phyloP scores from a whole-genome alignment of 2,888 invertebrate genomes.

The Celastrina argiolus region DNA sequence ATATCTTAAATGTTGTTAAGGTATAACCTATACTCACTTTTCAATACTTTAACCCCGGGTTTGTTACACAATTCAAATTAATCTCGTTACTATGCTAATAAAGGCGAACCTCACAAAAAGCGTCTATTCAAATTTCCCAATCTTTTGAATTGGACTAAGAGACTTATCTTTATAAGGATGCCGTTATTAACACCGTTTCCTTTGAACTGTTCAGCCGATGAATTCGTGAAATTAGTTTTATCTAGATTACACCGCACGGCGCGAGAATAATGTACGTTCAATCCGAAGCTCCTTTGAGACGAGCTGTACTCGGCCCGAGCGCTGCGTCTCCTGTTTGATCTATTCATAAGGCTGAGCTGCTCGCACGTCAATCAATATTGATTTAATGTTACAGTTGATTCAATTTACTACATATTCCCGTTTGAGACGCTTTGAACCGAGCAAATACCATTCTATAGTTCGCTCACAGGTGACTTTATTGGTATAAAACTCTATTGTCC shows the following conservation, averaged over 20 bases:
- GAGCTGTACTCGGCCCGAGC: constrained; percentile 26
- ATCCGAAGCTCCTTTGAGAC: constrained; percentile 39
- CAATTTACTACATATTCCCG: not conserved
- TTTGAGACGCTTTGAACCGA: not conserved
- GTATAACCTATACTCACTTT: not conserved
- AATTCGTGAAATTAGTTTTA: constrained; percentile 42
- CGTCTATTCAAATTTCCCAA: not conserved
- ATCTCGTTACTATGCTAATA: not conserved
- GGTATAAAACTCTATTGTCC: not conserved
- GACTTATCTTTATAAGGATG: constrained; percentile 26
- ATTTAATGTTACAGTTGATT: constrained; percentile 8
- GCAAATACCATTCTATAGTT: not conserved
- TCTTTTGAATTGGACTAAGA: constrained; percentile 1
- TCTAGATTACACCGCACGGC: constrained; percentile 46
- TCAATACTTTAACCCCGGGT: not conserved
- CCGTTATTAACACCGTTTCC: constrained; percentile 29
- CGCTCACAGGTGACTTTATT: not conserved
- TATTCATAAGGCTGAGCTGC: not conserved
- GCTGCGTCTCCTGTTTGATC: constrained; percentile 20
- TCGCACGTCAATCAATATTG: constrained; percentile 4
- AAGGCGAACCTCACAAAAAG: not conserved
- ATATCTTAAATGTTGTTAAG: too few relatives aligned
- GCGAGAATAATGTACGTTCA: constrained; percentile 40
- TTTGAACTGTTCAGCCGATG: constrained; percentile 32
- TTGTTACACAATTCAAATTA: not conserved